These are phyloP conservation scores for Calliphora vomitoria DNA, from an alignment of 2,888 invertebrate species.

Conservation along the genomic window DNA sequence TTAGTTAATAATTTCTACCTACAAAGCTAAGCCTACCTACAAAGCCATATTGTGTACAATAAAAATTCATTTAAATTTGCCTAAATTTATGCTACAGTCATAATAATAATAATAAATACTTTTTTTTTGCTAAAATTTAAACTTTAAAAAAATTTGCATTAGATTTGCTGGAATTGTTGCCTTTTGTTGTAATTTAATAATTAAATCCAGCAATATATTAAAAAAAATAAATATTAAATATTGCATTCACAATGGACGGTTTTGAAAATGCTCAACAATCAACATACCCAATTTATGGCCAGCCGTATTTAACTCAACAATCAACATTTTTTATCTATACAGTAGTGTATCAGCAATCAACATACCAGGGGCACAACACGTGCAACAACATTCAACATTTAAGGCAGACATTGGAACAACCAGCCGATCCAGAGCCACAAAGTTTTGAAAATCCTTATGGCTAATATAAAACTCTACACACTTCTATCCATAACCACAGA, in stretches of 20 bases:
- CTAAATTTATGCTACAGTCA: too few relatives aligned
- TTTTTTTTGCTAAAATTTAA: too few relatives aligned
- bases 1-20: background rate
- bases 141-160: too few relatives aligned
- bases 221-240: background rate
- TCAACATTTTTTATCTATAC: constrained; percentile 37
- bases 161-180: too few relatives aligned
- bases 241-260: constrained; percentile 25
- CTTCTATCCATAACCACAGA: background rate
- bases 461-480: background rate
- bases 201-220: too few relatives aligned
- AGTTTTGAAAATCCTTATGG: constrained; percentile 40
- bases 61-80: background rate
- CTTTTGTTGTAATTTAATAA: too few relatives aligned
- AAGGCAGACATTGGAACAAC: background rate
- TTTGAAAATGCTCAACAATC: constrained; percentile 41
- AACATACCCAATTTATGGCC: constrained; percentile 30
- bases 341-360: constrained; percentile 60
- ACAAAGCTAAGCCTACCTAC: background rate
- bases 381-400: constrained; percentile 25
- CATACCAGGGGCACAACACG: background rate
- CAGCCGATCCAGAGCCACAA: background rate
- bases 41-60: background rate
- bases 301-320: constrained; percentile 5
- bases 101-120: too few relatives aligned